These are phyloP conservation scores for Pao palembangensis DNA, from an alignment of 2,113 vertebrate genomes.

Conservation along the genomic window DNA sequence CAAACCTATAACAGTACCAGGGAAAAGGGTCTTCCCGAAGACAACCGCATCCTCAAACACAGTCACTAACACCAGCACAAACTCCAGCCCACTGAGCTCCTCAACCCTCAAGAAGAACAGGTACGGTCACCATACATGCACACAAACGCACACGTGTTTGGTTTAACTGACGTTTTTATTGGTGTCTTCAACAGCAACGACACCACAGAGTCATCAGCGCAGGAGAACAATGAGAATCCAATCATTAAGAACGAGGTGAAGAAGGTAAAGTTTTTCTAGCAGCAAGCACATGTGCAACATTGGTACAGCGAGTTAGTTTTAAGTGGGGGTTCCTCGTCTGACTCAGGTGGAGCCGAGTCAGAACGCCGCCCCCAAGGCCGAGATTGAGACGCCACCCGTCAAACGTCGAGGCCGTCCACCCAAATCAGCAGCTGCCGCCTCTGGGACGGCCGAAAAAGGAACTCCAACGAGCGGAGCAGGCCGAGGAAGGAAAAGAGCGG, in stretches of 20 bases:
- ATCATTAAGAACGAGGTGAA: constrained; percentile 85
- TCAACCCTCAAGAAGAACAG: constrained; percentile 85
- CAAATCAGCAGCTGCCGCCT: constrained; percentile 74
- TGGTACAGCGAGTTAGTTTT: background rate
- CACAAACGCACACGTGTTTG: background rate
- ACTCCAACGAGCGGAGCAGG: constrained; percentile 66
- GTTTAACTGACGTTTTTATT: background rate
- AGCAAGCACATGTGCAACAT: background rate
- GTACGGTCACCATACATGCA: constrained; percentile 55
- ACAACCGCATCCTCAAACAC: constrained; percentile 78
- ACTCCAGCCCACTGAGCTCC: constrained; percentile 82
- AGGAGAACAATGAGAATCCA: constrained; percentile 96
- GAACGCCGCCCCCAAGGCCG: constrained; percentile 45
- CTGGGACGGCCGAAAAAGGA: constrained; percentile 74
- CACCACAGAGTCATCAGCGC: constrained; percentile 82
- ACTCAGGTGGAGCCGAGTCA: constrained; percentile 56
- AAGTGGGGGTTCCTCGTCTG: background rate
- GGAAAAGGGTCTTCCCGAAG: constrained; percentile 87
- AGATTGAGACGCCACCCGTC: constrained; percentile 68
- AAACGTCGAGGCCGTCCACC: constrained; percentile 71
- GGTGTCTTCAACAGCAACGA: constrained; percentile 71
- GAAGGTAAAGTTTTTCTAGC: constrained; percentile 68
- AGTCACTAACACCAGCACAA: constrained; percentile 82
- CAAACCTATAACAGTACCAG: constrained; percentile 90
- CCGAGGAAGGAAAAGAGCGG: constrained; percentile 88